phyloP scores from a whole-genome alignment of 1,140 invertebrate species.

The Vollenhovia emeryi region DNA sequence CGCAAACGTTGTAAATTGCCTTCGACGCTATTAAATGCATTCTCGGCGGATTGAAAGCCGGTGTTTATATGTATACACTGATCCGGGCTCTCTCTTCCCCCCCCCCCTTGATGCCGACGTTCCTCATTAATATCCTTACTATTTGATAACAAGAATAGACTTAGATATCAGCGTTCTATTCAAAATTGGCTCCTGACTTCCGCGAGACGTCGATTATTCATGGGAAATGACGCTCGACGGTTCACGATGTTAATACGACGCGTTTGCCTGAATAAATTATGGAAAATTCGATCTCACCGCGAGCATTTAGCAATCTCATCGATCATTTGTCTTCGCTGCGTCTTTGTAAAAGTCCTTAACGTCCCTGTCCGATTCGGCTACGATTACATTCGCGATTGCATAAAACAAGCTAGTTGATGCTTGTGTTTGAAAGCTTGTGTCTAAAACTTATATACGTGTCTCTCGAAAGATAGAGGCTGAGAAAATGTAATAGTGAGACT shows the following conservation, averaged over 20 bases:
- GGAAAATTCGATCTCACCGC: slow-evolving; percentile 14
- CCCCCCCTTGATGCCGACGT: slow-evolving; percentile 14
- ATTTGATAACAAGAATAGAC: slow-evolving; percentile 50
- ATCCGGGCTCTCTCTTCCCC: not conserved
- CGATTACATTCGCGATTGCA: not conserved
- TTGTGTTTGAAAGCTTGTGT: not conserved
- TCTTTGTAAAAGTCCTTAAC: slow-evolving; percentile 2
- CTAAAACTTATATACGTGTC: not conserved
- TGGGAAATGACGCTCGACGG: slow-evolving; percentile 4
- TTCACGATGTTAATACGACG: not conserved
- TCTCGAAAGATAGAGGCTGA: not conserved
- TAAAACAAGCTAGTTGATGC: not conserved
- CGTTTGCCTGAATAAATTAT: slow-evolving; percentile 28
- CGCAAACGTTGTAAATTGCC: not conserved
- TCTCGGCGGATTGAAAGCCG: not conserved
- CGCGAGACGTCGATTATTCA: slow-evolving; percentile 48
- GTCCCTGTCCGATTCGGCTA: not conserved
- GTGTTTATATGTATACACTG: not conserved
- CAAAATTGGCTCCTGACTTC: slow-evolving; percentile 36
- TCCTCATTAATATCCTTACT: slow-evolving; percentile 58
- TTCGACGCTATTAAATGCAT: not conserved
- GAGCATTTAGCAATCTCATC: not conserved
- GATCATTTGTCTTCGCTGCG: slow-evolving; percentile 13
- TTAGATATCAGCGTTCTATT: slow-evolving; percentile 38
- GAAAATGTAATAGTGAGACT: not conserved